Percentiles rank a stretch among this genome's conserved stretches.
Conservation (phyloP, 2,113 vertebrate species). For the Abramis brama region DNA sequence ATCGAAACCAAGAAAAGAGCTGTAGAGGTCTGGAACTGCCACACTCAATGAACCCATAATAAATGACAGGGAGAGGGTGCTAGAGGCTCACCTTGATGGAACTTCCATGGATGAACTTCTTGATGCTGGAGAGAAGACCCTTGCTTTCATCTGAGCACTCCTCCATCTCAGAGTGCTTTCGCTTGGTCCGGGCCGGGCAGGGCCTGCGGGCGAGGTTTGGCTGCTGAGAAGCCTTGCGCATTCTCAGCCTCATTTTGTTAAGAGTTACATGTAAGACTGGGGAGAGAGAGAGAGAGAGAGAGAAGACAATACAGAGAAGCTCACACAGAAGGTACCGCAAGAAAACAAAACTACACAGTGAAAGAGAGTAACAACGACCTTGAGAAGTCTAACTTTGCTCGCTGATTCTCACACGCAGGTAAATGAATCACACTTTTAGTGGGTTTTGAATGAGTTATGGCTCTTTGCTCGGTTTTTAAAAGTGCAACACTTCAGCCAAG, state of each 20-base stretch:
- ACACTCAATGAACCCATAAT: neutral
- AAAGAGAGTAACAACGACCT: neutral
- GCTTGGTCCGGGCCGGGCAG: slow-evolving; percentile 84
- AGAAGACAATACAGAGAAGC: neutral
- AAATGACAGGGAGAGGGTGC: slow-evolving; percentile 60
- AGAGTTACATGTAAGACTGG: slow-evolving; percentile 88
- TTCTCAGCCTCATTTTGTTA: slow-evolving; percentile 98
- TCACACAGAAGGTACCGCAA: neutral
- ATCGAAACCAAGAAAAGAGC: neutral
- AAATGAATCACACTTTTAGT: slow-evolving; percentile 30
- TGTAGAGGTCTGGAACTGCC: neutral
- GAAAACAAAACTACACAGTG: neutral
- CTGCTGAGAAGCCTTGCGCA: slow-evolving; percentile 95
- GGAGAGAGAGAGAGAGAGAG: slow-evolving; percentile 28
- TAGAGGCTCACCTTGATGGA: slow-evolving; percentile 82
- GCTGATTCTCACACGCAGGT: neutral
- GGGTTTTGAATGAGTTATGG: slow-evolving; percentile 27
- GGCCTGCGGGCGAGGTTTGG: slow-evolving; percentile 79
- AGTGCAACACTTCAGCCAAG: slow-evolving; percentile 48
- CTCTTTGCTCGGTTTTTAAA: neutral
- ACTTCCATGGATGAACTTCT: slow-evolving; percentile 78
- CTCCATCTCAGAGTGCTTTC: slow-evolving; percentile 83
- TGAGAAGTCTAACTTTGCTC: neutral
- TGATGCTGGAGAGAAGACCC: slow-evolving; percentile 77
- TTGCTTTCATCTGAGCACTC: slow-evolving; percentile 68